Evolutionary conservation across 2,113 vertebrate species (phyloP), one percentile per base, ranked within the genome.

Genomic region (Girardinichthys multiradiatus): DNA sequence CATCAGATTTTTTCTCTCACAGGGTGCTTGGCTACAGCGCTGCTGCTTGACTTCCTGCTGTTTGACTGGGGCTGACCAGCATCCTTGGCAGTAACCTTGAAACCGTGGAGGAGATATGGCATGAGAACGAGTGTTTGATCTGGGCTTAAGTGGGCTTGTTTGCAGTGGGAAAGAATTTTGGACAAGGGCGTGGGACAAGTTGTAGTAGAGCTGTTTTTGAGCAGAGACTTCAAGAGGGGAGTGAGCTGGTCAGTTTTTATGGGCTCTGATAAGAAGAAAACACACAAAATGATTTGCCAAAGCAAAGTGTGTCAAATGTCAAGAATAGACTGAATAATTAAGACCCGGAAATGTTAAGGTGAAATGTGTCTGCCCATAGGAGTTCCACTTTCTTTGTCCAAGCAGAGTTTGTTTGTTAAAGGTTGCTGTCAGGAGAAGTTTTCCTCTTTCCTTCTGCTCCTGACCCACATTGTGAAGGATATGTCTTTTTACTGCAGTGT

Each of bases 81-180:
- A 82, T 65, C 82, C 67, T 70, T 80, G 80, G 76, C 66, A 77
- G 69, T 85, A 71, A 76, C 76, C 28, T 66, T 33, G 59, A 87
- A 89, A 83, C 69, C 69, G 27, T 7, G 48, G 69, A 85, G 74
- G 72, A 83, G 79, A 78, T 76, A 80, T 79, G 63, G 72, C 57
- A 31, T 72, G 70, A 69, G 81, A 86, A 62, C 73, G 73, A 67
- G 54, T 89, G 77, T 91, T 91, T 91, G 84, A 88, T 85, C 74
- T 81, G 77, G 21, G 51, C 76, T 80, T 68, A 58, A 73, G 68
- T 67, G 75, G 90, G 84, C 90, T 90, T 86, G 84, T 79, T 87
- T 85, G 75, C 87, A 79, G 79, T 83, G 82, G 77, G 82, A 79
- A 59, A 79, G 77, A 69, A 61, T 86, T 87, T 82, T 67, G 80